Percentiles rank a stretch among this genome's conserved stretches.
Evolutionary conservation across 2,797 vertebrate species (phyloP).

Genomic region (Catharus ustulatus): DNA sequence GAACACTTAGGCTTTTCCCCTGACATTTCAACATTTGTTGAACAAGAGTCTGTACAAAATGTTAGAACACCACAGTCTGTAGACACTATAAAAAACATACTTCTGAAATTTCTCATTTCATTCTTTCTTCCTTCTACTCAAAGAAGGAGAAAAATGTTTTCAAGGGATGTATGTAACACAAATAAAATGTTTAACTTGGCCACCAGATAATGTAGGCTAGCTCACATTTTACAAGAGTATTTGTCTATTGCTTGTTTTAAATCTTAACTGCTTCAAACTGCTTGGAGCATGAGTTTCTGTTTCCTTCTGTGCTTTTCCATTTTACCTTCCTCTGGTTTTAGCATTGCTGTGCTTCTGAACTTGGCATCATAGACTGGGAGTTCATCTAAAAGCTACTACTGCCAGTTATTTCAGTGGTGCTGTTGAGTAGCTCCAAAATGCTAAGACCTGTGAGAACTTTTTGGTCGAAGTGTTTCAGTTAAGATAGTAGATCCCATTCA

Average conservation of each 20-base stretch:
- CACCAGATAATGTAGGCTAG: neutral
- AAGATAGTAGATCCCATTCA: neutral
- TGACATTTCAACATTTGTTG: neutral
- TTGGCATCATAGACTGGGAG: accelerated
- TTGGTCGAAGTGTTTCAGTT: neutral
- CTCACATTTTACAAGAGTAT: neutral
- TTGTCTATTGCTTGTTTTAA: neutral
- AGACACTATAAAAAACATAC: neutral
- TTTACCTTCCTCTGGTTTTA: neutral
- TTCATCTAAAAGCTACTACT: neutral
- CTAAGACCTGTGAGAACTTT: neutral
- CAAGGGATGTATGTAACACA: neutral
- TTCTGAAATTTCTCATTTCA: neutral
- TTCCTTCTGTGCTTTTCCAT: neutral
- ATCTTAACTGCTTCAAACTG: neutral
- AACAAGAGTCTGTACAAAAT: neutral
- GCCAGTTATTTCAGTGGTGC: neutral
- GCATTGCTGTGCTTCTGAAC: neutral
- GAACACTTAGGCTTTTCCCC: neutral
- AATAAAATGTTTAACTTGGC: neutral
- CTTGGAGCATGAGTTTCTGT: neutral
- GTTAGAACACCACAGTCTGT: neutral
- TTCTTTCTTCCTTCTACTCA: neutral
- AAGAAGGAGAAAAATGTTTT: neutral
- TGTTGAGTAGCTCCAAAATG: neutral